These are phyloP conservation scores for Rhinichthys klamathensis DNA, from an alignment of 2,113 vertebrate genomes.

Conservation along the genomic window DNA sequence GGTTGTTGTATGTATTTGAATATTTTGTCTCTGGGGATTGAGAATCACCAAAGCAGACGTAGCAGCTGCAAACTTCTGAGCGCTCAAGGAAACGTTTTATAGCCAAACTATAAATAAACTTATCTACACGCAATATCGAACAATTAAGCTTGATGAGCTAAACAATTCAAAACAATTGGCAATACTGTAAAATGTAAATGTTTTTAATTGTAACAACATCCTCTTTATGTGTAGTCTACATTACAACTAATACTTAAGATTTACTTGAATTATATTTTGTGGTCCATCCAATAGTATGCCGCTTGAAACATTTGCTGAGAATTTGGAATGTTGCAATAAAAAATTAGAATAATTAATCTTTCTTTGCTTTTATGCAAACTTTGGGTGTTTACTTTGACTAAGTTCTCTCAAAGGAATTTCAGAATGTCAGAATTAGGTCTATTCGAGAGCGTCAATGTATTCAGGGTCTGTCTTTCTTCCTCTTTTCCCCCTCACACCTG, in stretches of 20 bases:
- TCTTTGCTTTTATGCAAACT: neutral
- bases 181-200: neutral
- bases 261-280: neutral
- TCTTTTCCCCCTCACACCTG: conserved; percentile 12
- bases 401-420: neutral
- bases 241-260: neutral
- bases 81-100: neutral
- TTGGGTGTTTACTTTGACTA: neutral
- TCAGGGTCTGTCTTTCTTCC: neutral
- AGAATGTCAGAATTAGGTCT: neutral
- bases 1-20: neutral
- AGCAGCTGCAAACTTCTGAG: neutral
- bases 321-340: neutral
- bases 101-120: neutral
- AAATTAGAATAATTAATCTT: neutral
- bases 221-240: neutral
- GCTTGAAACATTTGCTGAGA: neutral
- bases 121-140: neutral
- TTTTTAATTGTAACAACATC: neutral
- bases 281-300: neutral
- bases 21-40: neutral
- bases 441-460: neutral
- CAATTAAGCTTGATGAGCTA: neutral
- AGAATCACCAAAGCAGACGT: neutral
- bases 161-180: neutral